These are phyloP conservation scores for Phrynocephalus vlangalii DNA, from an alignment of 2,797 vertebrate species.

Conservation along the genomic window DNA sequence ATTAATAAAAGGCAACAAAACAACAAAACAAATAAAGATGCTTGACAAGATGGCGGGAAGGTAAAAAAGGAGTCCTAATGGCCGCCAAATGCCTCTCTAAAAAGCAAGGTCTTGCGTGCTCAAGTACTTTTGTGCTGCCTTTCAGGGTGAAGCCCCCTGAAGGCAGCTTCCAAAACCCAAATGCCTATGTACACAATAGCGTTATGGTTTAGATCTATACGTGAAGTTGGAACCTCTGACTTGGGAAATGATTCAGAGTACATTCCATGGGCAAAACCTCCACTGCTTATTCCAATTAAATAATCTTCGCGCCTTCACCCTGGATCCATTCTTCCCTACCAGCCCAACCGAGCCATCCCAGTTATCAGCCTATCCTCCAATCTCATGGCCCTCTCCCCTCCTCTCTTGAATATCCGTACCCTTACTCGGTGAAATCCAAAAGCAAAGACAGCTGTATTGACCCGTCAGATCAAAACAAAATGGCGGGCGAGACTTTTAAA, in stretches of 20 bases:
- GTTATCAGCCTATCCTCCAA: neutral
- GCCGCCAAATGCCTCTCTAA: too few relatives aligned
- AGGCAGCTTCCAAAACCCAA: neutral
- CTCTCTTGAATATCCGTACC: neutral
- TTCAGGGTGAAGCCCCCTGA: neutral
- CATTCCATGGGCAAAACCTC: neutral
- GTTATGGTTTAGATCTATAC: neutral
- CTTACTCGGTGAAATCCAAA: neutral
- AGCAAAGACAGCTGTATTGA: too few relatives aligned
- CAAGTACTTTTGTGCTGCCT: neutral
- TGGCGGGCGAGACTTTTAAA: too few relatives aligned
- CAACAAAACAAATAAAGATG: too few relatives aligned
- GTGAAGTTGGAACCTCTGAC: neutral
- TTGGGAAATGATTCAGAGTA: neutral
- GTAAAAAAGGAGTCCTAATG: too few relatives aligned
- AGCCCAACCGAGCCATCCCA: neutral
- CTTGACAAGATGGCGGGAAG: too few relatives aligned
- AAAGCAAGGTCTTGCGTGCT: too few relatives aligned
- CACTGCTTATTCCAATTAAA: neutral
- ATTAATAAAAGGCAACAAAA: too few relatives aligned
- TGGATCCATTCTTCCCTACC: neutral
- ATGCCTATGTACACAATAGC: neutral
- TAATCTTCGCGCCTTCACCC: neutral
- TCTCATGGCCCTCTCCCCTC: neutral
- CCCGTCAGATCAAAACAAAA: too few relatives aligned